These are phyloP conservation scores for Centropristis striata DNA, from an alignment of 2,113 vertebrate species.

Conservation along the genomic window DNA sequence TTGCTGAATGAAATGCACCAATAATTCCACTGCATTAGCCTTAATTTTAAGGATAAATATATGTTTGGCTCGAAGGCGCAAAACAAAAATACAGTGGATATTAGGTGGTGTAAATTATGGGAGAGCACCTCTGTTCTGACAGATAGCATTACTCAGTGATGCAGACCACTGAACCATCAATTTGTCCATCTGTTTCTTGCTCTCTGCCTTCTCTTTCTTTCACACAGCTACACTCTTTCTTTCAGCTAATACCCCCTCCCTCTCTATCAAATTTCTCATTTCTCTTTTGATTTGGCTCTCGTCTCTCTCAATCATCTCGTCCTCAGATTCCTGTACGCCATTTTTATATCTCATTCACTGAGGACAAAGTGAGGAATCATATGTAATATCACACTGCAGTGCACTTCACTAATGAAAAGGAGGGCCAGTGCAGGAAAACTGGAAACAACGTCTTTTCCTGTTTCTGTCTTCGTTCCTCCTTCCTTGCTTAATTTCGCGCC, in stretches of 20 bases:
- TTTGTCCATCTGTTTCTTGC: slow-evolving; percentile 66
- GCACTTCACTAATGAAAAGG: slow-evolving; percentile 32
- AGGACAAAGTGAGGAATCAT: slow-evolving; percentile 25
- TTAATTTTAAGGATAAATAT: slow-evolving; percentile 35
- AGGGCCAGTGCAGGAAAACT: not conserved
- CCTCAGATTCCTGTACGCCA: slow-evolving; percentile 15
- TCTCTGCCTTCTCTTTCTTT: slow-evolving; percentile 12
- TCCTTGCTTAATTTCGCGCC: no score
- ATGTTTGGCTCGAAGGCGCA: not conserved
- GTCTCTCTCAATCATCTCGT: slow-evolving; percentile 40
- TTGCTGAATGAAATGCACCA: slow-evolving; percentile 1
- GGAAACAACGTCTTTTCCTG: not conserved
- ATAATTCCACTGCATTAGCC: slow-evolving; percentile 3
- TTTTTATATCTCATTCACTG: slow-evolving; percentile 44
- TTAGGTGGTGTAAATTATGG: slow-evolving; percentile 41
- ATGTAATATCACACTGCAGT: slow-evolving; percentile 35
- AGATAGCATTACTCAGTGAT: slow-evolving; percentile 57
- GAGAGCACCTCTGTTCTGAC: slow-evolving; percentile 50
- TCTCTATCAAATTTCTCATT: slow-evolving; percentile 29
- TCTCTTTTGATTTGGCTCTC: slow-evolving; percentile 50
- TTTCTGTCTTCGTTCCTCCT: not conserved
- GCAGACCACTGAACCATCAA: slow-evolving; percentile 65
- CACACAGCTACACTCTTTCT: slow-evolving; percentile 16
- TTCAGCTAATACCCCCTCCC: slow-evolving; percentile 10
- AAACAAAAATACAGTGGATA: slow-evolving; percentile 17